Evolutionary conservation across 2,888 invertebrate species (phyloP), one percentile per base, ranked within the genome.

Genomic region (Yponomeuta plumbellus): DNA sequence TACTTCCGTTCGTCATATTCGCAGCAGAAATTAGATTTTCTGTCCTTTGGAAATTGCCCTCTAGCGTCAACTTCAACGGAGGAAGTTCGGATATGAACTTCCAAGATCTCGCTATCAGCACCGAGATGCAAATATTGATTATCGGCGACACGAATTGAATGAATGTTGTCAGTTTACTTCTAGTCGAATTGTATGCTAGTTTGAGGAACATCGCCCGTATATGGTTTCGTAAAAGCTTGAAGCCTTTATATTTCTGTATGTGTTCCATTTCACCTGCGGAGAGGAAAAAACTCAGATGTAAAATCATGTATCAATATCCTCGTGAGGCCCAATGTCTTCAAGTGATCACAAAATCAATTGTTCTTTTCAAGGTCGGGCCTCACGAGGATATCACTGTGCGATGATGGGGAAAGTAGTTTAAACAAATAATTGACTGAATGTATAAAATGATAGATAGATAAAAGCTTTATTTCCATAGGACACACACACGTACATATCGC

Each of bases 61-160:
- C 76, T 34, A 95, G 80, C 26, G 87, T 88, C 23, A 95, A 85
- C 0, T 80, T 79, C 68, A 95, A 80, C 0, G 94, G 85, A 0
- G 94, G 94, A n/a, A 95, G 82, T 71, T 93, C 91, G 0, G 84
- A 80, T 64, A 91, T 76, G 67, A 91, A 91, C 69, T 84, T 84
- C 91, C 91, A 91, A 13, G 90, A 88, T 22, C 89, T 79, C 0
- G 89, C 76, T 70, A 91, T 88, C 11, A 84, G 67, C 40, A 91
- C 89, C 8, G 91, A 88, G 74, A 91, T 73, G 1, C 81, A 76
- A 39, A 91, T 91, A 66, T 91, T 91, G 68, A 91, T 83, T 40
- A 91, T 81, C 0, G 91, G 90, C 10, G 88, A 85, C 8, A 88
- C 72, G 59, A 90, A 85, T 70, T 91, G 91, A 80, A 91, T 89